Evolutionary conservation across 1,140 invertebrate species (phyloP), one percentile per base, ranked within the genome.

Genomic region (Drosophila pseudoobscura): DNA sequence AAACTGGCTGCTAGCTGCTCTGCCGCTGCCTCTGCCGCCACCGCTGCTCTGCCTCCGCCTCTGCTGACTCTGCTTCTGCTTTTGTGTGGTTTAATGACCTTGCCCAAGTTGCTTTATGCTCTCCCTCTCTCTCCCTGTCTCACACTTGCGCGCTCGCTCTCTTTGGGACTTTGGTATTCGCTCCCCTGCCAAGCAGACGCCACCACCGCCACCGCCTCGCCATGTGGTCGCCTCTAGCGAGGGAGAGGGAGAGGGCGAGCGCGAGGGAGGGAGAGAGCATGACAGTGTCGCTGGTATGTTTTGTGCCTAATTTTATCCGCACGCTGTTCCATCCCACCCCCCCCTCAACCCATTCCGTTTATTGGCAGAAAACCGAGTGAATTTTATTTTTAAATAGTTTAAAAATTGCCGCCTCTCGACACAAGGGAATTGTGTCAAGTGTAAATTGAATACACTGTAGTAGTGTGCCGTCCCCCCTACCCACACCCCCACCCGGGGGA

Each of bases 61-160:
- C 17, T 20, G 0, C 24, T 24, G 24, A 2, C 4, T 24, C 24
- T 24, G 24, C 24, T 3, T 24, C 61, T 62, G 60, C 71, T 55
- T 77, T 80, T 77, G 80, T 85, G 80, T 85, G 80, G 80, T 85
- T 84, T 85, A 85, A 85, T 85, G 80, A 85, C 80, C 80, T 85
- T 85, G 80, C 82, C 80, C 80, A 85, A 85, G 80, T 85, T 77
- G 80, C 60, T 53, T 45, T 29, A 17, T 50, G 51, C n/a, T 47
- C 60, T 35, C 58, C 39, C 46, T 49, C 39, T 35, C 75, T 26
- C 35, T n/a, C n/a, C n/a, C n/a, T n/a, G n/a, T n/a, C n/a, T 29
- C 57, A 11, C 50, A 47, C 6, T 39, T 51, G 51, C 17, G 39
- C 43, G 20, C 31, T 59, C 46, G 20, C 31, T 59, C 46, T 31